These are phyloP conservation scores for Prunella fulvescens DNA, from an alignment of 2,113 vertebrate species.

Conservation along the genomic window DNA sequence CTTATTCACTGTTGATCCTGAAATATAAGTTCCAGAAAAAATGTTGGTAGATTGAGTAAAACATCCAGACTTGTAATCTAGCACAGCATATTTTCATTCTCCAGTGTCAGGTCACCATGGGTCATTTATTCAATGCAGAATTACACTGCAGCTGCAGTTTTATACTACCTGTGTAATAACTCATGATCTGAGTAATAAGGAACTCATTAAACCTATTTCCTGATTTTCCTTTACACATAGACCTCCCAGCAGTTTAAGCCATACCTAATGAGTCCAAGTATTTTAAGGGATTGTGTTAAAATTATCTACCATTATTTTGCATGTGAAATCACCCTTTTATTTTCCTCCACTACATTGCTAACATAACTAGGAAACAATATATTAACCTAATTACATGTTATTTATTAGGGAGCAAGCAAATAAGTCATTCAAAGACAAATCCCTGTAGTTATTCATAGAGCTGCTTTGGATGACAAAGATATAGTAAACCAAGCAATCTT, in stretches of 20 bases:
- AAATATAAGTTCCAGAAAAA: conserved; percentile 22
- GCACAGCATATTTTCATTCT: not conserved
- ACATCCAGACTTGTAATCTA: conserved; percentile 36
- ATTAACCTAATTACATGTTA: conserved; percentile 79
- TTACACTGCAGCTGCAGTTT: conserved; percentile 1
- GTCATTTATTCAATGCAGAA: conserved; percentile 54
- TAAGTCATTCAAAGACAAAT: conserved; percentile 79
- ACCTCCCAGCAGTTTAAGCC: conserved; percentile 71
- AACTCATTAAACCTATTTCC: conserved; percentile 72
- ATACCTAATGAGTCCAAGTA: conserved; percentile 64
- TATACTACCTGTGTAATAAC: conserved; percentile 70
- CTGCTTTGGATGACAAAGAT: conserved; percentile 77
- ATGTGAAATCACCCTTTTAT: conserved; percentile 68
- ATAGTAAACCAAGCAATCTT: conserved; percentile 73
- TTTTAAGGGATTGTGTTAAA: conserved; percentile 71
- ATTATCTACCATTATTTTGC: conserved; percentile 72
- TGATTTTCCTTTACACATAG: conserved; percentile 56
- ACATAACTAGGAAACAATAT: conserved; percentile 72
- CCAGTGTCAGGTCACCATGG: conserved; percentile 16
- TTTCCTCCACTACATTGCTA: conserved; percentile 58
- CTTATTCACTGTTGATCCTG: not conserved
- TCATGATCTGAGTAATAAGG: conserved; percentile 69
- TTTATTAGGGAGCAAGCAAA: conserved; percentile 77
- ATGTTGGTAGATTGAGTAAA: not conserved
- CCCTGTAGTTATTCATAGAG: conserved; percentile 74